Evolutionary conservation across 2,888 invertebrate species (phyloP).

Genomic region (Polydrusus pterygomalis): DNA sequence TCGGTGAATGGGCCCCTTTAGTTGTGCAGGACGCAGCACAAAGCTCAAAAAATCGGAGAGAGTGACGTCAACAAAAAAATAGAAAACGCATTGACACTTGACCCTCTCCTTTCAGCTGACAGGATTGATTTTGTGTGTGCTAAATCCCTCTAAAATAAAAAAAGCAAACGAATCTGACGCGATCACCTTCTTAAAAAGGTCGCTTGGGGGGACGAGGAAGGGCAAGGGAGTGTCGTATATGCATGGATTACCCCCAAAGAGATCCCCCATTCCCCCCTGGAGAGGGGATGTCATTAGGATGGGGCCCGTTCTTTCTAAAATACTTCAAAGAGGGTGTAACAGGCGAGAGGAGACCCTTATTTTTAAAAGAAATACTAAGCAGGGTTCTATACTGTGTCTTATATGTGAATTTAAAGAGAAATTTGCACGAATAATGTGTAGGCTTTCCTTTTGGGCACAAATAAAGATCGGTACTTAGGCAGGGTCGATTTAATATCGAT

Average conservation of each 20-base stretch:
- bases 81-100: too few relatives aligned
- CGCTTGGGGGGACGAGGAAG: background rate
- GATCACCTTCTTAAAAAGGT: conserved; percentile 2
- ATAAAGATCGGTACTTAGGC: too few relatives aligned
- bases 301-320: conserved; percentile 21
- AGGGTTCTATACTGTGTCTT: conserved; percentile 7
- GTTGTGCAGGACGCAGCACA: too few relatives aligned
- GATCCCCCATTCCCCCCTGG: too few relatives aligned
- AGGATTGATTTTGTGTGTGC: conserved; percentile 24
- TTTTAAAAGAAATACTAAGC: conserved; percentile 29
- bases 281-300: conserved; percentile 42
- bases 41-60: too few relatives aligned
- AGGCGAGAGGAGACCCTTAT: conserved; percentile 20
- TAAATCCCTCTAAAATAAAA: conserved; percentile 19
- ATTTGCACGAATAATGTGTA: conserved; percentile 4
- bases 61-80: too few relatives aligned
- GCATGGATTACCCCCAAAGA: conserved; percentile 38
- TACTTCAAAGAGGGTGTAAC: conserved; percentile 43
- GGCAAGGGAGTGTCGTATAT: conserved; percentile 25
- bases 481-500: too few relatives aligned
- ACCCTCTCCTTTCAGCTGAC: background rate
- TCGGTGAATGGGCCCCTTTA: too few relatives aligned
- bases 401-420: conserved; percentile 26
- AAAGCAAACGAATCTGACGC: conserved; percentile 15
- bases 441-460: background rate